phyloP scores from a whole-genome alignment of 2,888 invertebrate genomes.

The Seladonia tumulorum region DNA sequence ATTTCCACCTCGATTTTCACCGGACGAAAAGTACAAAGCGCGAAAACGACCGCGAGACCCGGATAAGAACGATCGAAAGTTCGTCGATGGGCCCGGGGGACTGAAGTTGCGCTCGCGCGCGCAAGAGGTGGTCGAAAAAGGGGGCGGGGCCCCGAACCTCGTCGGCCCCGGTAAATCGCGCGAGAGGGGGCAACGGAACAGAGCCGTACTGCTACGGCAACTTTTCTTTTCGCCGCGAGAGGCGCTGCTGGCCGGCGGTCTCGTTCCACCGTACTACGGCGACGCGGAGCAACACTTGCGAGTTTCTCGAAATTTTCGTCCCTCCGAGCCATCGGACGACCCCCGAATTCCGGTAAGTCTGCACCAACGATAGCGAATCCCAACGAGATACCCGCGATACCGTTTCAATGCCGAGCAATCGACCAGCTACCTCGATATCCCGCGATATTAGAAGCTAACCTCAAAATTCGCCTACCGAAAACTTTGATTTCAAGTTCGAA shows the following conservation, averaged over 20 bases:
- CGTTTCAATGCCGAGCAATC: not conserved
- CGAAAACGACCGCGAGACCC: slow-evolving; percentile 31
- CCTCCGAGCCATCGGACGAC: not conserved
- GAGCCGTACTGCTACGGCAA: slow-evolving; percentile 30
- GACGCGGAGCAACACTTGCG: slow-evolving; percentile 73
- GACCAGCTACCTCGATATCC: accelerated
- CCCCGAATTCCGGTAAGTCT: slow-evolving; percentile 42
- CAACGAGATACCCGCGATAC: not conserved
- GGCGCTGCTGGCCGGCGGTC: slow-evolving; percentile 68
- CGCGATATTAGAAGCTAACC: slow-evolving; percentile 62
- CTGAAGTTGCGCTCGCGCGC: slow-evolving; percentile 58
- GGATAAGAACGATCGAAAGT: slow-evolving; percentile 54
- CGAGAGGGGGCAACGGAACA: slow-evolving; percentile 52
- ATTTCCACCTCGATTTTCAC: not conserved
- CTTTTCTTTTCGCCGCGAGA: slow-evolving; percentile 57
- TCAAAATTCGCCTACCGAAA: slow-evolving; percentile 48
- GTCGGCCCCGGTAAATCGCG: slow-evolving; percentile 64
- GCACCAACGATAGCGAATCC: not conserved
- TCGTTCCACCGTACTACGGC: slow-evolving; percentile 77
- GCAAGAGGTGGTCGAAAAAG: slow-evolving; percentile 70
- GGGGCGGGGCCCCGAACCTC: slow-evolving; percentile 76
- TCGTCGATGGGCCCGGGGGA: slow-evolving; percentile 64
- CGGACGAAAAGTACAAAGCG: not conserved
- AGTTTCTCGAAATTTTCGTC: slow-evolving; percentile 64
- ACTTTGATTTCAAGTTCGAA: not conserved